A percentile compares a stretch with the other conserved stretches of the same genome.
phyloP scores from a whole-genome alignment of 1,140 invertebrate genomes.

The Stratiolaelaps scimitus region DNA sequence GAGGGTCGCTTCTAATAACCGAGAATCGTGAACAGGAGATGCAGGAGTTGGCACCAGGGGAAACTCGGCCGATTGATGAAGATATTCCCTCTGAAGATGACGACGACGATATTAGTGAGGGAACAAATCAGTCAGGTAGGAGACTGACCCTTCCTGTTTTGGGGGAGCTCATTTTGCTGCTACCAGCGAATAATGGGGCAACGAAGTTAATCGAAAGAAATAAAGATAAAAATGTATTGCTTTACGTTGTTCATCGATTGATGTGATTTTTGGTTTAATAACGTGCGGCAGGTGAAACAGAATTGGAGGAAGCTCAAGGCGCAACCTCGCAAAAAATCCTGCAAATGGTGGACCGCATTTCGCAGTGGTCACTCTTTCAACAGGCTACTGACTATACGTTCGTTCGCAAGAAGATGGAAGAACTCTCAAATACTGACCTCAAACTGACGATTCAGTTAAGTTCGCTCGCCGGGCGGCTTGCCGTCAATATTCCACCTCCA shows the following conservation, averaged over 20 bases:
- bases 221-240: too few species aligned
- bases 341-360: conserved; percentile 73
- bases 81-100: conserved; percentile 34
- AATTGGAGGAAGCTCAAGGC: conserved; percentile 34
- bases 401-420: conserved; percentile 45
- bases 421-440: conserved; percentile 78
- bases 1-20: not conserved
- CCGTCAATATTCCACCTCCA: conserved; percentile 83
- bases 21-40: conserved; percentile 4
- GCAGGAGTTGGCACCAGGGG: conserved; percentile 3
- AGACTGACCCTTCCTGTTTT: not conserved
- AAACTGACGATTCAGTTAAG: conserved; percentile 74
- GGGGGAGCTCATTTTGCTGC: too few species aligned
- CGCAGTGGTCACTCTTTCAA: conserved; percentile 80
- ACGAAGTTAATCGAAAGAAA: too few species aligned
- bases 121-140: conserved; percentile 28
- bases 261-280: conserved; percentile 20
- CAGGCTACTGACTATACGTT: conserved; percentile 49
- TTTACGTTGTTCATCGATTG: conserved; percentile 27
- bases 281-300: conserved; percentile 23
- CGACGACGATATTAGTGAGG: conserved; percentile 32
- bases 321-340: conserved; percentile 53
- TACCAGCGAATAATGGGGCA: too few species aligned
- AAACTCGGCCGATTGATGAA: conserved; percentile 28
- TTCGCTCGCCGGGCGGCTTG: conserved; percentile 59